Evolutionary conservation across 1,140 invertebrate genomes (phyloP).

Genomic region (Achatina immaculata): DNA sequence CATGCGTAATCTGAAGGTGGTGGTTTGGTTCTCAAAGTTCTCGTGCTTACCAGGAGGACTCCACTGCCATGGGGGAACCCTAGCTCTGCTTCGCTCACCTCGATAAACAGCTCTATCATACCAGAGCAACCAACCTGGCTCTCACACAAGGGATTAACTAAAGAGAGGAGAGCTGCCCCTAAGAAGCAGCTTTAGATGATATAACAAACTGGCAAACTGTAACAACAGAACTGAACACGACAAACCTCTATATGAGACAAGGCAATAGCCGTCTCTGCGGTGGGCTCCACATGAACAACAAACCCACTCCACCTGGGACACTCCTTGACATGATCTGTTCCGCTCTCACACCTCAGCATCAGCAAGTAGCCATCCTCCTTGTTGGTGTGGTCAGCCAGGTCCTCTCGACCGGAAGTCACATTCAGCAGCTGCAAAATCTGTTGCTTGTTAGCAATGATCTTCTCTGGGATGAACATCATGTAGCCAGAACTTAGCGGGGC

Average conservation of each 20-base stretch:
- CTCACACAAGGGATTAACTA: too few species aligned
- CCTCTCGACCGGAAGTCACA: slow-evolving; percentile 69
- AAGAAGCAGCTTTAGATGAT: too few species aligned
- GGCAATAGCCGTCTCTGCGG: slow-evolving; percentile 73
- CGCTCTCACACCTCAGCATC: slow-evolving; percentile 64
- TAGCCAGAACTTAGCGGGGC: slow-evolving; percentile 69
- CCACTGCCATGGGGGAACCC: too few species aligned
- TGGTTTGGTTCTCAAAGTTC: too few species aligned
- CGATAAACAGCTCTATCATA: too few species aligned
- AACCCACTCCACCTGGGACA: slow-evolving; percentile 67
- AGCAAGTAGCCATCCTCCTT: slow-evolving; percentile 69
- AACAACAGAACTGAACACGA: too few species aligned
- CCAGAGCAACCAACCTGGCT: too few species aligned
- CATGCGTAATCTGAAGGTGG: too few species aligned
- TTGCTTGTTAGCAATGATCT: slow-evolving; percentile 56
- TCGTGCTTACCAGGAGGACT: too few species aligned
- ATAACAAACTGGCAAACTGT: too few species aligned
- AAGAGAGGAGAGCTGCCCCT: too few species aligned
- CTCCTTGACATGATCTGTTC: slow-evolving; percentile 47
- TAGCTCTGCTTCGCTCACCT: too few species aligned
- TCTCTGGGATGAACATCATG: slow-evolving; percentile 71
- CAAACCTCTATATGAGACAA: slow-evolving; percentile 71
- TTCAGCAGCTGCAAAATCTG: slow-evolving; percentile 67
- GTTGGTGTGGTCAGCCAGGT: slow-evolving; percentile 43
- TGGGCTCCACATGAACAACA: slow-evolving; percentile 70